Evolutionary conservation across 2,797 vertebrate genomes (phyloP).

Genomic region (Xerus rutilus): DNA sequence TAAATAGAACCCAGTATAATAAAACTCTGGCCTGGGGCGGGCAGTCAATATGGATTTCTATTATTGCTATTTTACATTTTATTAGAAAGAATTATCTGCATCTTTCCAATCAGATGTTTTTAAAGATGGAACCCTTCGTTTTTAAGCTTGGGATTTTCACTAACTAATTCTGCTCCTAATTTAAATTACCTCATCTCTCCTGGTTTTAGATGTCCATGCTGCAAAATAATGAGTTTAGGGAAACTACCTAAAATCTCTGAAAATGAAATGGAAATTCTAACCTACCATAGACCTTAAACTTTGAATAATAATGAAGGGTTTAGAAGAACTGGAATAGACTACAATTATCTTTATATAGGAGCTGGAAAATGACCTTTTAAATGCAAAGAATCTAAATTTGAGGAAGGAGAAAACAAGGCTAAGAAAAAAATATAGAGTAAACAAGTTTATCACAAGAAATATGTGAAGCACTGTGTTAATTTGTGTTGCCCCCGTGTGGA

Average conservation of each 20-base stretch:
- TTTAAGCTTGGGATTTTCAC: background rate
- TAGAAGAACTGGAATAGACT: background rate
- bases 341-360: background rate
- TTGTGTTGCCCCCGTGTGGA: slow-evolving; percentile 21
- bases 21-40: background rate
- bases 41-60: background rate
- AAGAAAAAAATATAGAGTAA: background rate
- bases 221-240: background rate
- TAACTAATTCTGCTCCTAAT: slow-evolving; percentile 14
- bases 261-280: slow-evolving; percentile 57
- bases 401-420: background rate
- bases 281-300: background rate
- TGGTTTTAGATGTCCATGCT: slow-evolving; percentile 10
- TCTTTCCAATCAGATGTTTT: slow-evolving; percentile 31
- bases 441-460: background rate
- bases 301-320: background rate
- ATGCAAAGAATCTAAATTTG: background rate
- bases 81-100: background rate
- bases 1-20: background rate
- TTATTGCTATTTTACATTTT: background rate
- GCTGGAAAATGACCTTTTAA: background rate
- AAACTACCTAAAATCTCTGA: slow-evolving; percentile 48
- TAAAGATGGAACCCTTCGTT: background rate
- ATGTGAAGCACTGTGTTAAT: background rate
- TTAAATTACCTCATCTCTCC: slow-evolving; percentile 44